Evolutionary conservation across 2,888 invertebrate genomes (phyloP).

Genomic region (Amorpha juglandis): DNA sequence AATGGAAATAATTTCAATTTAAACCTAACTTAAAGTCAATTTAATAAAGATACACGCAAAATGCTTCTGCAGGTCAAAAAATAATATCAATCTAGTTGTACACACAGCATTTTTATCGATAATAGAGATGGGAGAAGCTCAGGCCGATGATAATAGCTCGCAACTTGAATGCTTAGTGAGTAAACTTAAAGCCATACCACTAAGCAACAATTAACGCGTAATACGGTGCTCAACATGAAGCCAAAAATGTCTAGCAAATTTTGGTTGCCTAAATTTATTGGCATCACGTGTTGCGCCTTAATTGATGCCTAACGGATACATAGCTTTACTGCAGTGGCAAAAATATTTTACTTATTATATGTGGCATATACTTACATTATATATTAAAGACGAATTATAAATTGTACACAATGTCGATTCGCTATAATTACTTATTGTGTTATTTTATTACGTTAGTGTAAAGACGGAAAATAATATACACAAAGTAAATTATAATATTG

Average conservation of each 20-base stretch:
- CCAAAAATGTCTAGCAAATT: too few species aligned
- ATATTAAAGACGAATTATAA: constrained; percentile 5
- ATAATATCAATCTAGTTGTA: constrained; percentile 26
- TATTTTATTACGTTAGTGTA: neutral
- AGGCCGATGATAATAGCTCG: too few species aligned
- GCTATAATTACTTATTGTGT: constrained; percentile 10
- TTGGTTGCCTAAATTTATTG: too few species aligned
- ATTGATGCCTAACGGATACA: too few species aligned
- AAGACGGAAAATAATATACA: too few species aligned
- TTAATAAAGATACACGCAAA: neutral
- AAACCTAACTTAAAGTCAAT: neutral
- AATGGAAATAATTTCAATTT: neutral
- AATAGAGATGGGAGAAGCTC: constrained; percentile 20
- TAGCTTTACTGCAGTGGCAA: too few species aligned
- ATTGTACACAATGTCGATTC: constrained; percentile 6
- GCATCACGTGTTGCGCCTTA: too few species aligned
- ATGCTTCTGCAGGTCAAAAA: neutral
- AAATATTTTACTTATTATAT: neutral
- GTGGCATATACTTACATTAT: neutral
- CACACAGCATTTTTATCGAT: constrained; percentile 4
- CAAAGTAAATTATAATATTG: neutral
- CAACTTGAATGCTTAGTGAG: too few species aligned
- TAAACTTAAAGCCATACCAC: too few species aligned
- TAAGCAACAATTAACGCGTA: too few species aligned
- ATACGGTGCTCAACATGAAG: too few species aligned